phyloP scores from a whole-genome alignment of 2,113 vertebrate species.

The Porphyrio hochstetteri region DNA sequence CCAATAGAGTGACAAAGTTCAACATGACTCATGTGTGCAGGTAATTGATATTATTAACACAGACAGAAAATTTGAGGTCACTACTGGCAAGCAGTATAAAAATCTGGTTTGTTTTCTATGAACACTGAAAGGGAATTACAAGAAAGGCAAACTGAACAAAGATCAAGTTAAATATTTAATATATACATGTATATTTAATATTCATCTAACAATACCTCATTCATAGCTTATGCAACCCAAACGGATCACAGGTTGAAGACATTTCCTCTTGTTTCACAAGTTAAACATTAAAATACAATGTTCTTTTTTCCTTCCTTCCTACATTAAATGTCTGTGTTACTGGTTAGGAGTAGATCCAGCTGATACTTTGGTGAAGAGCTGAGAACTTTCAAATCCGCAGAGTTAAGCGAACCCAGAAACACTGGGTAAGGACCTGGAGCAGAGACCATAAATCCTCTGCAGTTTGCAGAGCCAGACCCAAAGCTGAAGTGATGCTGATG shows the following conservation, averaged over 20 bases:
- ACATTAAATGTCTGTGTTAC: background rate
- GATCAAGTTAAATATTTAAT: conserved; percentile 65
- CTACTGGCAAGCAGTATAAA: conserved; percentile 45
- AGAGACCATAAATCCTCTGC: background rate
- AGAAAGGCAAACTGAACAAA: conserved; percentile 60
- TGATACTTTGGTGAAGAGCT: background rate
- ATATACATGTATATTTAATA: conserved; percentile 59
- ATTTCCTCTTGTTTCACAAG: conserved; percentile 52
- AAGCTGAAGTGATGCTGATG: background rate
- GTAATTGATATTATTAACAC: conserved; percentile 50
- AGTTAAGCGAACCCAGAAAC: background rate
- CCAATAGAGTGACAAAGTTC: conserved; percentile 28
- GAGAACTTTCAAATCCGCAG: background rate
- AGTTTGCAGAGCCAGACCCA: background rate
- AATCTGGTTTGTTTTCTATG: conserved; percentile 49
- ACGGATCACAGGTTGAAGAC: conserved; percentile 38
- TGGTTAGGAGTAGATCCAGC: background rate
- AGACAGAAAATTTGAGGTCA: conserved; percentile 64
- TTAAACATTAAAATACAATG: conserved; percentile 26
- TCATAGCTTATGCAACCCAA: conserved; percentile 42
- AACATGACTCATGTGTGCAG: background rate
- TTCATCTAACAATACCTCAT: conserved; percentile 57
- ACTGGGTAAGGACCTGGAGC: background rate
- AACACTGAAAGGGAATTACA: conserved; percentile 39
- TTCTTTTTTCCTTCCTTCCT: conserved; percentile 43